Percentiles rank a stretch among this genome's conserved stretches.
Evolutionary conservation across 2,888 invertebrate species (phyloP).

Genomic region (Ornithoptera alexandrae): DNA sequence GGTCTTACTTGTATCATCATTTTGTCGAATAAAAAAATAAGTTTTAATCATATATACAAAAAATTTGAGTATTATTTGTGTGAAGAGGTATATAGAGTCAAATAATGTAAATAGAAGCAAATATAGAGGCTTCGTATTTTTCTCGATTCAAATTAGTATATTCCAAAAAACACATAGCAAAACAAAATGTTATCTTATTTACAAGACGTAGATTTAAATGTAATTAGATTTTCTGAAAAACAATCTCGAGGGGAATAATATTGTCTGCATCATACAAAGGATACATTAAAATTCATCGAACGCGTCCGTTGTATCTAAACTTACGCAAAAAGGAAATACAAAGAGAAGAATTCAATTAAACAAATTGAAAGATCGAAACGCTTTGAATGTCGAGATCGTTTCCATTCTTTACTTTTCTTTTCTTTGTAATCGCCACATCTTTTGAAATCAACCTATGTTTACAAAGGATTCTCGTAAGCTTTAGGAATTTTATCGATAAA

Average conservation of each 20-base stretch:
- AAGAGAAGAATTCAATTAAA: slow-evolving; percentile 74
- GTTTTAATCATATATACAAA: no score
- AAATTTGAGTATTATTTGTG: no score
- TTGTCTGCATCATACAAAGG: slow-evolving; percentile 8
- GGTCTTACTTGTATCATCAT: no score
- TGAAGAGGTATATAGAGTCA: no score
- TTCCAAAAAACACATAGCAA: neutral
- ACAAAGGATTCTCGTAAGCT: slow-evolving; percentile 56
- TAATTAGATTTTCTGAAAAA: slow-evolving; percentile 23
- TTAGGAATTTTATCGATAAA: slow-evolving; percentile 30
- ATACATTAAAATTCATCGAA: slow-evolving; percentile 27
- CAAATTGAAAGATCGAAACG: slow-evolving; percentile 70
- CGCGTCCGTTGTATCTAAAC: slow-evolving; percentile 46
- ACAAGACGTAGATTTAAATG: neutral
- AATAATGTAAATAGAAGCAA: no score
- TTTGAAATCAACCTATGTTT: slow-evolving; percentile 51
- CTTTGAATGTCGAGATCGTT: slow-evolving; percentile 46
- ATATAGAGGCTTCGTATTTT: no score
- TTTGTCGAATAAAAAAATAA: no score
- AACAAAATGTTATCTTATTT: neutral
- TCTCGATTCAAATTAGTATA: no score
- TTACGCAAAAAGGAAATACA: slow-evolving; percentile 51
- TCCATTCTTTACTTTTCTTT: slow-evolving; percentile 46
- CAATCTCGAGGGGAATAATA: slow-evolving; percentile 11
- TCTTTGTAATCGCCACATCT: slow-evolving; percentile 70